Percentiles rank a stretch among this genome's conserved stretches.
phyloP scores from a whole-genome alignment of 2,888 invertebrate genomes.

The Pyrocoelia pectoralis region DNA sequence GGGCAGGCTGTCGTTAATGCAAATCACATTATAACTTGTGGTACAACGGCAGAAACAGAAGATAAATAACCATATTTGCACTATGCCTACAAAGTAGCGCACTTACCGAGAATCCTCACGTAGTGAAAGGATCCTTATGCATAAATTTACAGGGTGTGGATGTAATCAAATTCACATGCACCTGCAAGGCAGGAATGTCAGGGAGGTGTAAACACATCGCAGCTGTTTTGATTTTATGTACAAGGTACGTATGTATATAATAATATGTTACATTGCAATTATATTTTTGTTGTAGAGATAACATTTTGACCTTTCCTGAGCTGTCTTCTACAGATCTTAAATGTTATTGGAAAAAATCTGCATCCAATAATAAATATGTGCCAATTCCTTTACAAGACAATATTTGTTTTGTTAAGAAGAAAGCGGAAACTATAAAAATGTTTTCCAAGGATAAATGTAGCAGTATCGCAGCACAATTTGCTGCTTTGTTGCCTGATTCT shows the following conservation, averaged over 20 bases:
- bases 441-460: no score
- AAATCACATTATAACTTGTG: neutral
- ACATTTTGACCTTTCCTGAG: neutral
- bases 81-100: constrained; percentile 5
- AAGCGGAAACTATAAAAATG: no score
- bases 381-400: neutral
- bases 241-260: neutral
- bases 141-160: neutral
- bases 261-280: no score
- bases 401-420: no score
- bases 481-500: neutral
- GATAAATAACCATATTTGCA: neutral
- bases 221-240: constrained; percentile 9
- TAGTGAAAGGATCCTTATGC: neutral
- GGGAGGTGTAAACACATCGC: neutral
- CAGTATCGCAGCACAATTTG: no score
- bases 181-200: constrained; percentile 7
- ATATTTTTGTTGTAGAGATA: neutral
- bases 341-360: constrained; percentile 9
- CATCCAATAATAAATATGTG: neutral
- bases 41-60: neutral
- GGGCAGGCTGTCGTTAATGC: neutral
- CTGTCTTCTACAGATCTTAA: constrained; percentile 5
- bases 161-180: neutral
- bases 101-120: neutral